Base-by-base conservation (phyloP, 92 coral and sea anemone genomes). In the Phymanthus crucifer region DNA sequence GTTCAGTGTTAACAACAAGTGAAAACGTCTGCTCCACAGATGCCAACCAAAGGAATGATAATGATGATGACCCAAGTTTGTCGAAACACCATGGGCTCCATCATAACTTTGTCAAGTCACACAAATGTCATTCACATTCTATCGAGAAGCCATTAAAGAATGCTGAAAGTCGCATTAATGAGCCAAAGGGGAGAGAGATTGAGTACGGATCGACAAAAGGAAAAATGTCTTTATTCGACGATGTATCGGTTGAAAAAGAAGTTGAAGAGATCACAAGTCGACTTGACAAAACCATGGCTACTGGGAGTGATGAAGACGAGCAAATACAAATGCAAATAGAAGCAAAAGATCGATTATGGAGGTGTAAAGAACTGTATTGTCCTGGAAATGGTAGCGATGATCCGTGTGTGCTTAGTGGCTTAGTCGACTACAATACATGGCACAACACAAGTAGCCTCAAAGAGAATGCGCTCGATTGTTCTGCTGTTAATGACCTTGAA, bases 51-150 rank as follows among this genome's bases (percentile, higher is more conserved):
- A 70, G 74, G 50, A 70, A 40, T 70, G 50, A 40, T 35, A 34
- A 70, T 70, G 45, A 33, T 24, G 80, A 61, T 32, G 84, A 83
- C 83, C 75, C 78, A 3, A 75, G 71, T 38, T 54, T 76, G 65
- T 74, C 74, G 6, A 78, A 82, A 47, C 83, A 70, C 78, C 74
- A 74, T 40, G 50, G 36, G 10, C 57, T 26, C 18, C 70, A 86
- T 33, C 66, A 48, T 33, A 68, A 82, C 67, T 75, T 66, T 82
- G 88, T 86, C 83, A 87, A 79, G 57, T 32, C 71, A 31, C 73
- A 50, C 32, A 67, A 79, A 43, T 79, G 38, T 78, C 34, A 79
- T 70, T n/a, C 43, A 14, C 35, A 45, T 24, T 57, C 84, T 48
- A 54, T 35, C 58, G 87, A 79, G 66, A 78, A 68, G 54, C 68